These are phyloP conservation scores for Melieria crassipennis DNA, from an alignment of 2,888 invertebrate species.

Conservation along the genomic window DNA sequence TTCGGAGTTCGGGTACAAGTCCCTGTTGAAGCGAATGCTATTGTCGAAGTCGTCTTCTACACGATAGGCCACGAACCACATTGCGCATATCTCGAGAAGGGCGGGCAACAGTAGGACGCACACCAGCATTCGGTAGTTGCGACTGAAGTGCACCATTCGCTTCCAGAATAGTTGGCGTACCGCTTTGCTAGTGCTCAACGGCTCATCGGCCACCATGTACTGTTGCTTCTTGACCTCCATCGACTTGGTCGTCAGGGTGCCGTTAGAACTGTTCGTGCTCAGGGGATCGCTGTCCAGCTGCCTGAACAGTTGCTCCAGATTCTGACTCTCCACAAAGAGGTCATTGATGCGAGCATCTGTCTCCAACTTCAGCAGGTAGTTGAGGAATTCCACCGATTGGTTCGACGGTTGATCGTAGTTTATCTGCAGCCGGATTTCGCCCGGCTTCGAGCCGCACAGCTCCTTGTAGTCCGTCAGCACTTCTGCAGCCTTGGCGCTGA, in stretches of 20 bases:
- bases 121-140: conserved; percentile 70
- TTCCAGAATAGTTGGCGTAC: conserved; percentile 69
- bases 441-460: conserved; percentile 39
- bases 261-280: conserved; percentile 26
- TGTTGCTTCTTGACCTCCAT: conserved; percentile 46
- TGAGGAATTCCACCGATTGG: conserved; percentile 48
- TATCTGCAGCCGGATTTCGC: conserved; percentile 51
- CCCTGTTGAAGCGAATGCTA: conserved; percentile 67
- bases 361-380: conserved; percentile 67
- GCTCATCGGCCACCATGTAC: conserved; percentile 45
- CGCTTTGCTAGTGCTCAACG: conserved; percentile 46
- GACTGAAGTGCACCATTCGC: conserved; percentile 70
- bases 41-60: conserved; percentile 73
- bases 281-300: conserved; percentile 45
- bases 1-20: conserved; percentile 68
- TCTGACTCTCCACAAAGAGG: conserved; percentile 71
- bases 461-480: conserved; percentile 50
- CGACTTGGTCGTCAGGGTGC: conserved; percentile 43
- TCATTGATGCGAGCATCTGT: conserved; percentile 65
- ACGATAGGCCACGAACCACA: conserved; percentile 75
- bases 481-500: conserved; percentile 48
- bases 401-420: conserved; percentile 52
- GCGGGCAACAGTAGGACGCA: conserved; percentile 72
- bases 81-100: conserved; percentile 73
- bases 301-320: conserved; percentile 73